Percentiles rank a stretch among this genome's conserved stretches.
These are phyloP conservation scores for Steinernema carpocapsae DNA, from an alignment of 2,888 invertebrate species.

Conservation along the genomic window DNA sequence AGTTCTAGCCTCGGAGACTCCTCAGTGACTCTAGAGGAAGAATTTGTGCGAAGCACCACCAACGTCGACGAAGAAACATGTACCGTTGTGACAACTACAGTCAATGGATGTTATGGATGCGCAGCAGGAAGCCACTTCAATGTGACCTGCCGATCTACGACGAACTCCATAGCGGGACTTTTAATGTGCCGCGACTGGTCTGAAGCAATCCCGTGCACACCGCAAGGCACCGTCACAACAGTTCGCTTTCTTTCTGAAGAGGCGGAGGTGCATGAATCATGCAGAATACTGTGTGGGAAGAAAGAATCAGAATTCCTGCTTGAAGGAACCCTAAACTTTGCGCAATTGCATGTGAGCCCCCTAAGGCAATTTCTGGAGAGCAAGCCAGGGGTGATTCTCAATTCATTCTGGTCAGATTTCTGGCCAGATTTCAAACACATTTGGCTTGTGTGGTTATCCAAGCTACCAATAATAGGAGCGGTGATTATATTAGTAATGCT, in stretches of 20 bases:
- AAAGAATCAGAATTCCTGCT: not conserved
- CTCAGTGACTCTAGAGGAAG: not conserved
- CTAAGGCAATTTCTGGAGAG: not conserved
- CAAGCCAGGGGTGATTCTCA: not conserved
- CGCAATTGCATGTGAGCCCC: not conserved
- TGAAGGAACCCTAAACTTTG: conserved; percentile 4
- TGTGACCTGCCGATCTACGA: not conserved
- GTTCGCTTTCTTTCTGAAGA: not conserved
- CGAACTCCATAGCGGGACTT: not conserved
- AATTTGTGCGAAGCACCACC: not conserved
- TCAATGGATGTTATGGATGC: conserved; percentile 21
- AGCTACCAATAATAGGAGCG: not conserved
- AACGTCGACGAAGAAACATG: not conserved
- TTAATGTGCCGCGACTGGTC: not conserved
- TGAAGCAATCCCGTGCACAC: not conserved
- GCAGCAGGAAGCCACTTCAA: not conserved
- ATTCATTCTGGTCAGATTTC: too few species aligned
- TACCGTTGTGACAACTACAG: not conserved
- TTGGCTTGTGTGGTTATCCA: not conserved
- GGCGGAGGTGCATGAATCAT: conserved; percentile 8
- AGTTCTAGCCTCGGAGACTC: not conserved
- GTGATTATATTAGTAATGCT: not conserved
- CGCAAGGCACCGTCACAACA: not conserved
- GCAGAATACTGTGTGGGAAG: not conserved
- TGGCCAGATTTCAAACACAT: conserved; percentile 3